These are phyloP conservation scores for Drosophila ohnishii DNA, from an alignment of 1,140 invertebrate genomes.

Conservation along the genomic window DNA sequence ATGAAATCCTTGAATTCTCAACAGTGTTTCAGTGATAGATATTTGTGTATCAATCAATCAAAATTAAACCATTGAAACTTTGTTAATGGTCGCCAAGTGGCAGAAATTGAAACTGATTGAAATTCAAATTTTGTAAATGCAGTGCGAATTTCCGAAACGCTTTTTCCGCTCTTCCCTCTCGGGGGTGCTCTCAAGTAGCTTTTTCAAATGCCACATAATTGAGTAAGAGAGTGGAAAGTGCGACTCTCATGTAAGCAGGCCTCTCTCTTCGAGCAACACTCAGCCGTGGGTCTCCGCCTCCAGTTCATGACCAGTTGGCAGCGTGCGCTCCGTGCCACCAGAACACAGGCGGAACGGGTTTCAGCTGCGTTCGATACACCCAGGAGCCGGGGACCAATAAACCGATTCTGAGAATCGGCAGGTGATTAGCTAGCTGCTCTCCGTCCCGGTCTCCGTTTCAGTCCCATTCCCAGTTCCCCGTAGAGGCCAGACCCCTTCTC, in stretches of 20 bases:
- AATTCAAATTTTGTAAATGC: slow-evolving; percentile 48
- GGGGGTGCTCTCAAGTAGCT: not conserved
- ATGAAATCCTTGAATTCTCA: not conserved
- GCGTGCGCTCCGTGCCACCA: slow-evolving; percentile 40
- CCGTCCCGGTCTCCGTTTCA: not conserved
- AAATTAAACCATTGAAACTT: slow-evolving; percentile 4
- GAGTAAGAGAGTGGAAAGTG: slow-evolving; percentile 18
- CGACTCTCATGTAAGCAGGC: slow-evolving; percentile 12
- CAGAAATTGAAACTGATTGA: slow-evolving; percentile 63
- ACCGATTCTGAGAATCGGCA: slow-evolving; percentile 34
- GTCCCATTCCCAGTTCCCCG: not conserved
- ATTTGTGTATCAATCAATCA: slow-evolving; percentile 35
- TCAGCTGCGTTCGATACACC: slow-evolving; percentile 40
- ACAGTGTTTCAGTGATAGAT: not conserved
- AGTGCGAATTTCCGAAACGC: slow-evolving; percentile 32
- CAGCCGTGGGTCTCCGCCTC: slow-evolving; percentile 1
- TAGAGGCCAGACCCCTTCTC: slow-evolving; percentile 17
- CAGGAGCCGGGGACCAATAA: slow-evolving; percentile 22
- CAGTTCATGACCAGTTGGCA: slow-evolving; percentile 49
- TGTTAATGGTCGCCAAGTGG: slow-evolving; percentile 51
- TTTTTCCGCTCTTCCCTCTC: not conserved
- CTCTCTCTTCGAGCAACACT: slow-evolving; percentile 23
- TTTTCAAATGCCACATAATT: slow-evolving; percentile 31
- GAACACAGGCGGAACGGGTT: slow-evolving; percentile 59
- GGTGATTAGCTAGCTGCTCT: slow-evolving; percentile 14